These are phyloP conservation scores for Apamea epomidion DNA, from an alignment of 2,888 invertebrate species.

Conservation along the genomic window DNA sequence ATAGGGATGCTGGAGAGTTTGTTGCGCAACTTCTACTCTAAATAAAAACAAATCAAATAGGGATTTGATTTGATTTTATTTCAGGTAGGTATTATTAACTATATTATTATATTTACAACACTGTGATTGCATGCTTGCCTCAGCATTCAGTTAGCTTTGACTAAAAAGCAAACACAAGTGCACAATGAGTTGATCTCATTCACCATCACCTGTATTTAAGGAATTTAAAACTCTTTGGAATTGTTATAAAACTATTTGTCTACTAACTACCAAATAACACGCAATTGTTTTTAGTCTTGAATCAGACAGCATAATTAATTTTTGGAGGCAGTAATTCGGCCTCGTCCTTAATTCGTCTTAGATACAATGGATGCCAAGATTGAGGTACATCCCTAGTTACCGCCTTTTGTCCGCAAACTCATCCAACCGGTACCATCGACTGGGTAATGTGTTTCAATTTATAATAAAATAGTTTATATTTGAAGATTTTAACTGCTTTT, in stretches of 20 bases:
- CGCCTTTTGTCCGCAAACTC: constrained; percentile 57
- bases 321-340: not conserved
- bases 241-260: not conserved
- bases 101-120: no score
- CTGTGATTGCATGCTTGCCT: not conserved
- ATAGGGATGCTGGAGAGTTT: no score
- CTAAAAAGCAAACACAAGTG: no score
- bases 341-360: constrained; percentile 9
- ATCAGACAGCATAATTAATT: not conserved
- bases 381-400: constrained; percentile 42
- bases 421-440: constrained; percentile 48
- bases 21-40: no score
- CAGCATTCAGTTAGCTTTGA: not conserved
- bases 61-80: no score
- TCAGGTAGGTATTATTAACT: no score
- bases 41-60: no score
- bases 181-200: not conserved
- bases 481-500: constrained; percentile 34
- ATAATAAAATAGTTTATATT: constrained; percentile 46
- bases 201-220: not conserved
- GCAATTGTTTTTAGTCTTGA: not conserved
- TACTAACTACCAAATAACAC: not conserved
- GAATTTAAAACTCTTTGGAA: not conserved
- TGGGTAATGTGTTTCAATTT: constrained; percentile 51
- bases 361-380: not conserved